These are phyloP conservation scores for Tyrophagus putrescentiae DNA, from an alignment of 1,140 invertebrate species.

Conservation along the genomic window DNA sequence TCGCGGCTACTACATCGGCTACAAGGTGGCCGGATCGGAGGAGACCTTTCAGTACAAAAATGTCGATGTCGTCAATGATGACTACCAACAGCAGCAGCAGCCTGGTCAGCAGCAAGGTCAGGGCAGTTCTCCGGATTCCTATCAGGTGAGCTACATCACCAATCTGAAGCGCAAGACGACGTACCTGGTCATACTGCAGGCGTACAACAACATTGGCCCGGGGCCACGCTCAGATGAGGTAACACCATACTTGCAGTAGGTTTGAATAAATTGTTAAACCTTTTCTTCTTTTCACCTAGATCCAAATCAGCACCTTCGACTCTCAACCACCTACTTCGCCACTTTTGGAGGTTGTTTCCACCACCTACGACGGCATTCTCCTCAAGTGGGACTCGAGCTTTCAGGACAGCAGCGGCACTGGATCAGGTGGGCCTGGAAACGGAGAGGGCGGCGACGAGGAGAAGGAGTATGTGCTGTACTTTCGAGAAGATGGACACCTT, in stretches of 20 bases:
- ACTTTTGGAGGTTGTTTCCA: slow-evolving; percentile 20
- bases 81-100: background rate
- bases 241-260: background rate
- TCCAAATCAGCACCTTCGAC: slow-evolving; percentile 14
- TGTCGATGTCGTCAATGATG: slow-evolving; percentile 23
- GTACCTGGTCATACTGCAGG: slow-evolving; percentile 38
- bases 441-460: slow-evolving; percentile 1
- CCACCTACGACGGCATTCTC: slow-evolving; percentile 23
- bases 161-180: slow-evolving; percentile 31
- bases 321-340: slow-evolving; percentile 25
- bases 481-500: slow-evolving; percentile 6
- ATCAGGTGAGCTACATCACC: slow-evolving; percentile 13
- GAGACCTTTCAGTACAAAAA: slow-evolving; percentile 34
- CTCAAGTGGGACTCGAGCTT: slow-evolving; percentile 27
- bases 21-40: slow-evolving; percentile 32
- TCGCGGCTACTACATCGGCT: slow-evolving; percentile 36
- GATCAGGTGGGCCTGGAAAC: background rate
- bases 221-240: slow-evolving; percentile 34
- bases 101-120: background rate
- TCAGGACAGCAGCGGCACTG: background rate
- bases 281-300: background rate
- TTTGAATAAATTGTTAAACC: background rate
- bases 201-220: slow-evolving; percentile 36
- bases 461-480: slow-evolving; percentile 17
- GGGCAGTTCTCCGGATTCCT: background rate